phyloP scores from a whole-genome alignment of 2,113 vertebrate species.

The Mola mola region DNA sequence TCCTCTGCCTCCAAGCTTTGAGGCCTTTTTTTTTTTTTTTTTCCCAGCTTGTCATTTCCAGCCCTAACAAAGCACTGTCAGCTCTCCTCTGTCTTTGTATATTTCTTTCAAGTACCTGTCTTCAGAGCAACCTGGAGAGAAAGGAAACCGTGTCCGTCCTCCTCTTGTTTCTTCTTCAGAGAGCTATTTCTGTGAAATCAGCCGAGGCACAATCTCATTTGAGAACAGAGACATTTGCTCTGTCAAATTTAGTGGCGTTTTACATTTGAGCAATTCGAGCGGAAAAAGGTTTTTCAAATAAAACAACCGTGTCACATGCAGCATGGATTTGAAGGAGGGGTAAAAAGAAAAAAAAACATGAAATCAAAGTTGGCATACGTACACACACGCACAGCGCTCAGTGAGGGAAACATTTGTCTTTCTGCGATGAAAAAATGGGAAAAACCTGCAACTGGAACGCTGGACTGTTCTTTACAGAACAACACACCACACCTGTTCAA shows the following conservation, averaged over 20 bases:
- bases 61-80: conserved; percentile 72
- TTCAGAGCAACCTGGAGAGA: conserved; percentile 62
- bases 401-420: no score
- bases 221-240: conserved; percentile 69
- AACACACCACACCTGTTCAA: conserved; percentile 3
- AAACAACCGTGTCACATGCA: conserved; percentile 30
- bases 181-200: conserved; percentile 67
- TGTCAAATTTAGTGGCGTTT: conserved; percentile 63
- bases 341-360: background rate
- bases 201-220: conserved; percentile 51
- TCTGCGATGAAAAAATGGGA: no score
- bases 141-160: conserved; percentile 57
- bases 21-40: conserved; percentile 54
- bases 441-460: conserved; percentile 2
- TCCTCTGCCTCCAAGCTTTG: conserved; percentile 48
- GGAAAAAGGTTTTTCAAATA: conserved; percentile 40
- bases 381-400: background rate
- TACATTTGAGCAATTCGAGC: conserved; percentile 52
- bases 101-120: conserved; percentile 77
- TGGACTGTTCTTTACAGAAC: conserved; percentile 17
- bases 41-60: conserved; percentile 63
- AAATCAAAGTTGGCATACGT: no score
- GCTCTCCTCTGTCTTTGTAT: conserved; percentile 72
- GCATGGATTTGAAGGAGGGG: conserved; percentile 16
- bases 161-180: conserved; percentile 75